phyloP scores from a whole-genome alignment of 1,140 invertebrate genomes.

The Drosophila mojavensis region DNA sequence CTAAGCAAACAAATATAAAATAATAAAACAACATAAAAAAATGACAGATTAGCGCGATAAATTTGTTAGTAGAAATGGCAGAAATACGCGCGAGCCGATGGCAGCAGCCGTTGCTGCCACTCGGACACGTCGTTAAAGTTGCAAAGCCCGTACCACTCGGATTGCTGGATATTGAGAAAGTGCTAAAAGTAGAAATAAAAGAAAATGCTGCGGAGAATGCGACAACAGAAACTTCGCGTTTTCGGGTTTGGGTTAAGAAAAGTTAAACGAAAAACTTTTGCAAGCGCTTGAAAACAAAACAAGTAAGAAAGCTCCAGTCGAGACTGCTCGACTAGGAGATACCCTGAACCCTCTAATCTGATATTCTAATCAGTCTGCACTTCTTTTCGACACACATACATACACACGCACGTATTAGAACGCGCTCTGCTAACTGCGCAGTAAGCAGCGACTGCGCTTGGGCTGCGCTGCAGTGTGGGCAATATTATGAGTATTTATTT shows the following conservation, averaged over 20 bases:
- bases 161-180: conserved; percentile 68
- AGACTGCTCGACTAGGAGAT: too few species aligned
- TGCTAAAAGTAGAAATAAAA: conserved; percentile 36
- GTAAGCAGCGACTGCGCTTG: too few species aligned
- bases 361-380: too few species aligned
- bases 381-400: too few species aligned
- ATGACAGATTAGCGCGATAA: conserved; percentile 42
- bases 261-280: conserved; percentile 76
- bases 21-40: neutral
- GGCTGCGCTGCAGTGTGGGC: too few species aligned
- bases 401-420: too few species aligned
- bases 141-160: conserved; percentile 35
- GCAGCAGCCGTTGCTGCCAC: conserved; percentile 39
- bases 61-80: conserved; percentile 7
- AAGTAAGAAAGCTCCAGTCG: too few species aligned
- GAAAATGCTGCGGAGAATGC: conserved; percentile 31
- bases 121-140: conserved; percentile 63
- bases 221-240: conserved; percentile 8
- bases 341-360: too few species aligned
- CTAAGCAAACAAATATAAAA: conserved; percentile 6
- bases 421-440: too few species aligned
- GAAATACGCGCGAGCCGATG: conserved; percentile 42
- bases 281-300: conserved; percentile 49
- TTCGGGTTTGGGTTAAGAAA: conserved; percentile 24
- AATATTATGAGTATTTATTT: too few species aligned